Base-by-base conservation (phyloP, 1,140 invertebrate genomes). In the Neotoxoptera formosana region DNA sequence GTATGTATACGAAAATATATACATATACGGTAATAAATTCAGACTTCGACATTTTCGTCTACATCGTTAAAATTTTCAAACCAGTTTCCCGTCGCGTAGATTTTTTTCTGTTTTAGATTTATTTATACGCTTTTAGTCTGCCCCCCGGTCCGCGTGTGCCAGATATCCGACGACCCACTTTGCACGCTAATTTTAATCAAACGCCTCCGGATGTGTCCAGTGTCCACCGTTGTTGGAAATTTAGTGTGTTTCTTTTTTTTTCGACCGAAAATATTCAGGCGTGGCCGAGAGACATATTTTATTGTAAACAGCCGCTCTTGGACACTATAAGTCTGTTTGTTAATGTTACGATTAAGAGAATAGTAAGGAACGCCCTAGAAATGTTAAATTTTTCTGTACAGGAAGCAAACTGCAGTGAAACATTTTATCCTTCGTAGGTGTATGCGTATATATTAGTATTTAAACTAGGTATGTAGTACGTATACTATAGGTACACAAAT, bases 151-250 rank as follows among this genome's bases (percentile, higher is more conserved):
- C 47, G 47, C 60, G 67, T 53, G 91, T 84, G 48, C 91, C 81
- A 83, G 34, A 53, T 93, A 84, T 56, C 23, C n/a, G 45, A n/a
- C 91, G 91, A 93, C 91, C 91, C 91, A 93, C 91, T 86, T 93
- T 93, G 91, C 91, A 41, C 91, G 91, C 81, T 93, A 86, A 93
- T 84, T 93, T 93, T 86, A 93, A 93, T 93, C 76, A 56, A 93
- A 81, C 91, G 91, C 91, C 91, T 84, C 81, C 91, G 91, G 91
- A 93, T 51, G 76, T 83, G 67, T 81, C 91, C 60, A 81, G 76
- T 83, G 67, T 81, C 91, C 90, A 81, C 76, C 21, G 91, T 47
- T 45, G 60, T 23, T 56, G n/a, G n/a, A 6, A 67, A 67, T 90
- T 90, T 45, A 90, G 53, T 67, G 53, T 83, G 14, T 60, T 91